Evolutionary conservation across 2,113 vertebrate species (phyloP).

Genomic region (Notarius quadriscutis): DNA sequence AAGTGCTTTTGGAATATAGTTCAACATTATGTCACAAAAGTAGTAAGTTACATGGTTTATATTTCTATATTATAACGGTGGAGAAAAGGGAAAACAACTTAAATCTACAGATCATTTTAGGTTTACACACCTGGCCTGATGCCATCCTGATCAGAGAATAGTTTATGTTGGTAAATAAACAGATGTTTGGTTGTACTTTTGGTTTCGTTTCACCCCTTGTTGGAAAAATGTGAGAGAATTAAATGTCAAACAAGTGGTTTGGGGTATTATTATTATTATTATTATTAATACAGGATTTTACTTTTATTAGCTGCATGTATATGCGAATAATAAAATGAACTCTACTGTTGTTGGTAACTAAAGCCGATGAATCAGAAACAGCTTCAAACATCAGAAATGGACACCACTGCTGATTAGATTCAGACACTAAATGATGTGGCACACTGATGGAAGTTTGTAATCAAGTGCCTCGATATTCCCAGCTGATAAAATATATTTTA

Average conservation of each 20-base stretch:
- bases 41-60: background rate
- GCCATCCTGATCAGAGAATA: constrained; percentile 57
- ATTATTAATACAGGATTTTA: background rate
- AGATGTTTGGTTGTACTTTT: background rate
- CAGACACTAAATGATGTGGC: background rate
- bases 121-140: constrained; percentile 60
- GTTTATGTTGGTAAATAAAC: background rate
- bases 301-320: background rate
- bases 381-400: background rate
- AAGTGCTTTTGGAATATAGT: background rate
- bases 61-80: background rate
- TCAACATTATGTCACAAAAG: background rate
- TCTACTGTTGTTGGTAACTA: background rate
- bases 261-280: too few relatives aligned
- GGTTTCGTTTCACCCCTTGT: background rate
- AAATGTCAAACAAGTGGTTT: background rate
- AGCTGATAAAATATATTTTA: background rate
- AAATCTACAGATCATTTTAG: background rate
- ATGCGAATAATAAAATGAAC: background rate
- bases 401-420: background rate
- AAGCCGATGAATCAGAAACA: background rate
- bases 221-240: background rate
- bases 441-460: background rate
- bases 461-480: background rate
- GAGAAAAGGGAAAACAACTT: background rate